Evolutionary conservation across 2,888 invertebrate species (phyloP), one percentile per base, ranked within the genome.

Genomic region (Anoplius nigerrimus): DNA sequence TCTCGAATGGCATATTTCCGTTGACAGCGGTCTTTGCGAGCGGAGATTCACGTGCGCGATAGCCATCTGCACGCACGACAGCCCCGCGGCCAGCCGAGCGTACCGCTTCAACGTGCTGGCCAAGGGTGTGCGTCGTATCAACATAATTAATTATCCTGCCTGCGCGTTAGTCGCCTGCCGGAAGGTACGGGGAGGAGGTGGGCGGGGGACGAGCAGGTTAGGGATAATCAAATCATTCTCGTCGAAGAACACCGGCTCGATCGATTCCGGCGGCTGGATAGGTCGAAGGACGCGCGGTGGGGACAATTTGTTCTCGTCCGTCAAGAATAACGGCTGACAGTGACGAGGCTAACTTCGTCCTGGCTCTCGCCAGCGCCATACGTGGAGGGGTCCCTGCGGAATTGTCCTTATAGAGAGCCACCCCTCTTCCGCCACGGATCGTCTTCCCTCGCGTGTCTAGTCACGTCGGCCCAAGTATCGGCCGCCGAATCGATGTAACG

Each of bases 221-320:
- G 48, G 46, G 71, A 73, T 80, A 80, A 80, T 80, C 75, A 75
- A 81, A 79, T 77, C 72, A 79, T 79, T 80, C 53, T 58, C 51
- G 54, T 43, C n/a, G 67, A 56, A 46, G 58, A 53, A 34, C 54
- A 56, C 42, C 54, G 15, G 52, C 22, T 52, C 21, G 52, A 21
- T 20, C 20, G 52, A 21, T 52, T 21, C 20, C 4, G 21, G 22
- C 15, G 22, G 21, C 11, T 22, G 52, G 22, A 52, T 11, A 3
- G 48, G 48, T 18, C 4, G 48, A 6, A 21, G 52, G 20, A 18
- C 20, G 51, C 22, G 11, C 55, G 24, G 59, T 42, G 70, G n/a
- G 66, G 74, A 66, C 65, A 18, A 48, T 69, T 68, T 76, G 59
- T 62, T 53, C 58, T 68, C 67, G 69, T 68, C 67, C 53, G 51